These are phyloP conservation scores for Anarrhichthys ocellatus DNA, from an alignment of 2,113 vertebrate species.

Conservation along the genomic window DNA sequence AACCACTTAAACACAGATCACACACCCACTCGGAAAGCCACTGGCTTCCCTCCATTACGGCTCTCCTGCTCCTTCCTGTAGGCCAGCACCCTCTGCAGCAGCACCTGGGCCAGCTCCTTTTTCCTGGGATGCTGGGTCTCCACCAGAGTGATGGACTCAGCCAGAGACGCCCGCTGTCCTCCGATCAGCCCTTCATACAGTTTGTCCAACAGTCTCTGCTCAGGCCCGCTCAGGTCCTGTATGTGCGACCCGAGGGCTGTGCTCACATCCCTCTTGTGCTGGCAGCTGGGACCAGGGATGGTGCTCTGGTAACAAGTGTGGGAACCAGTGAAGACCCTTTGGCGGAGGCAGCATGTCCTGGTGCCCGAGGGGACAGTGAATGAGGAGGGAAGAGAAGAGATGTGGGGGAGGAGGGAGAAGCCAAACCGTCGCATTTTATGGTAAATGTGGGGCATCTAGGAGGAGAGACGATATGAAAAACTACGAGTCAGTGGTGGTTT, in stretches of 20 bases:
- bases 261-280: constrained; percentile 68
- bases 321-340: neutral
- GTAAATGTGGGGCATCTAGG: constrained; percentile 35
- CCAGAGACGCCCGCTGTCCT: constrained; percentile 91
- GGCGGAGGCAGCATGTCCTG: constrained; percentile 38
- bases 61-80: constrained; percentile 89
- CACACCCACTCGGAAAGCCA: constrained; percentile 96
- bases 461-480: neutral
- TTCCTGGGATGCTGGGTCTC: constrained; percentile 93
- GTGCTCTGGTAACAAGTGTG: neutral
- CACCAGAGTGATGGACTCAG: constrained; percentile 94
- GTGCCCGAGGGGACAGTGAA: neutral
- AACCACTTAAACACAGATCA: constrained; percentile 1
- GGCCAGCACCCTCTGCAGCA: constrained; percentile 92
- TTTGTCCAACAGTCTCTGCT: constrained; percentile 87
- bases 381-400: constrained; percentile 16
- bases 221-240: constrained; percentile 83
- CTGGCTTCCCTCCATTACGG: constrained; percentile 87
- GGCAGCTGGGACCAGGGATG: neutral
- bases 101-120: constrained; percentile 92
- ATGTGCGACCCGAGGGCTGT: constrained; percentile 71
- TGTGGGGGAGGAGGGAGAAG: constrained; percentile 45
- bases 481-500: neutral
- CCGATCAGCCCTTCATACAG: constrained; percentile 89
- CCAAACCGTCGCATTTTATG: constrained; percentile 60